Base-by-base conservation (phyloP, 2,888 invertebrate genomes). In the Pocota personata region DNA sequence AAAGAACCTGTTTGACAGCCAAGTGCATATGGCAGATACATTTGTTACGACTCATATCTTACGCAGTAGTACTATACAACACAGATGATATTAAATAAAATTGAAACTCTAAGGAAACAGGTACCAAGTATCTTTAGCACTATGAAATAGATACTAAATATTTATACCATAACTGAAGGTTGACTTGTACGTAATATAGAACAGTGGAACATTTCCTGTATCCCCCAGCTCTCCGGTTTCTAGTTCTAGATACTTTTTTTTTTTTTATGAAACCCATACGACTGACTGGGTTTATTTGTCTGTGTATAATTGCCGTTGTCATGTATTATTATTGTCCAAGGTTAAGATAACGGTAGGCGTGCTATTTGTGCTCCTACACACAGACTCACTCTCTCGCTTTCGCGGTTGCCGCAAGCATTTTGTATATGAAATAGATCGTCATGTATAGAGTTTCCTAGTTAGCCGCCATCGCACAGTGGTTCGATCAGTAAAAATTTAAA, bases 271-370 rank as follows among this genome's bases (percentile, higher is more conserved):
- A 40, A 40, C 14, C 14, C 14, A 58, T 21, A 40, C 37, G 12
- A 58, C 2, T 37, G 35, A 35, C 16, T 12, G 14, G 2, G 32
- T 3, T 52, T 52, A 21, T 27, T 6, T 64, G 37, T 46, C 40
- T 72, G 6, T 30, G 32, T 35, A 64, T 43, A 55, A 21, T 37
- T 27, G 43, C 14, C 40, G 67, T 60, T 55, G 82, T 72, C 76
- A 71, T 77, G 48, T 72, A 55, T 52, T 80, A 86, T 82, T 86
- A 82, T 86, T 86, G 86, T 82, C 86, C 86, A 86, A 86, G 86
- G 86, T 86, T 86, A 82, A 86, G 86, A 86, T 86, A 86, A 86
- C 86, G 86, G 86, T 86, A 77, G 86, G 86, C 72, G 86, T 80
- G 75, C 32, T 72, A 60, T 71, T 76, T 46, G 46, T 37, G 69